A percentile compares a stretch with the other conserved stretches of the same genome.
Conservation (phyloP, 2,113 vertebrate species). For the Rhizomys pruinosus region DNA sequence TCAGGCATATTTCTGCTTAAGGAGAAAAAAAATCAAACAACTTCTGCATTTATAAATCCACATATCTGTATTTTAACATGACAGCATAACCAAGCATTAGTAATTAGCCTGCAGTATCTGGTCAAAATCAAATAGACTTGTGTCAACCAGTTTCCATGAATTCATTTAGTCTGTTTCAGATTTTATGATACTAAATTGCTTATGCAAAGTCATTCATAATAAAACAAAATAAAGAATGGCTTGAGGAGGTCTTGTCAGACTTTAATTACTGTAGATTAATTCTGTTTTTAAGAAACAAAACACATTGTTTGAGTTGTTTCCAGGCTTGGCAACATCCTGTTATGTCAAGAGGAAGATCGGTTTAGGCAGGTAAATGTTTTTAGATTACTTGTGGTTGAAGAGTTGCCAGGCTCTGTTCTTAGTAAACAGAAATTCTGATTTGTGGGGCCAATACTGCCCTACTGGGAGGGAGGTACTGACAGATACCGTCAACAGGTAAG, state of each 20-base stretch:
- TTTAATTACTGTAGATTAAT: constrained; percentile 79
- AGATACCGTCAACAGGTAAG: constrained; percentile 70
- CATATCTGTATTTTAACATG: constrained; percentile 57
- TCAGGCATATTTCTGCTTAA: constrained; percentile 52
- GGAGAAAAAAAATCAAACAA: rapidly evolving
- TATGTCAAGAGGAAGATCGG: constrained; percentile 73
- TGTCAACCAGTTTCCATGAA: constrained; percentile 66
- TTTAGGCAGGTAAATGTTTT: constrained; percentile 83
- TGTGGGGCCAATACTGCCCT: constrained; percentile 29
- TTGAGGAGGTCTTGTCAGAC: constrained; percentile 62
- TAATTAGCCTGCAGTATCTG: constrained; percentile 72
- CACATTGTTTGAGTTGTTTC: constrained; percentile 70
- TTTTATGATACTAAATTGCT: constrained; percentile 74
- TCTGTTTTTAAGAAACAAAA: constrained; percentile 78
- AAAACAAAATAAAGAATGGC: constrained; percentile 61
- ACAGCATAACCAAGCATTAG: constrained; percentile 50
- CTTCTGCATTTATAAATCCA: constrained; percentile 45
- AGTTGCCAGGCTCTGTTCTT: constrained; percentile 69
- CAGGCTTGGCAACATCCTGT: constrained; percentile 69
- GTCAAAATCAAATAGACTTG: constrained; percentile 71
- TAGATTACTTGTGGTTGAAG: constrained; percentile 67
- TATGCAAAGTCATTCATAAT: constrained; percentile 60
- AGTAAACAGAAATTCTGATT: constrained; percentile 75
- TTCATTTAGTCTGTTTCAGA: constrained; percentile 72
- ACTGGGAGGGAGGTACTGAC: constrained; percentile 72